A percentile compares a stretch with the other conserved stretches of the same genome.
Evolutionary conservation across 2,113 vertebrate species (phyloP).

Genomic region (Zeus faber): DNA sequence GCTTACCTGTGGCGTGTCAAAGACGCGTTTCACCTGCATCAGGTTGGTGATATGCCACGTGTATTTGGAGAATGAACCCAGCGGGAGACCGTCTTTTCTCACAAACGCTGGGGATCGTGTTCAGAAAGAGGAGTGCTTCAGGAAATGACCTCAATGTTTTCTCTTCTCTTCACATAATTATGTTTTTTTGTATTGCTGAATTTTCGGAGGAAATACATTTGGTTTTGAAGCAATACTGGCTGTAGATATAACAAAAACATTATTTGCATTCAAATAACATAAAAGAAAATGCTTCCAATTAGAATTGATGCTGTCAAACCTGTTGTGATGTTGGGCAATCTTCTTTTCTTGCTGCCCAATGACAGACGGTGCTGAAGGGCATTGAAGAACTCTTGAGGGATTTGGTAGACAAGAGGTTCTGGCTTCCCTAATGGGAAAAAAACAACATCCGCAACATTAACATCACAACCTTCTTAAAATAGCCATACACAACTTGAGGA

Average conservation of each 20-base stretch:
- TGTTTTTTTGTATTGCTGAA: not conserved
- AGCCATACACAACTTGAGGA: no score
- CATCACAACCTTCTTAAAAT: no score
- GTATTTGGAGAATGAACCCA: conserved; percentile 87
- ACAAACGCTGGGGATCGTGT: conserved; percentile 75
- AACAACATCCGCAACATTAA: no score
- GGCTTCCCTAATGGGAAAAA: conserved; percentile 78
- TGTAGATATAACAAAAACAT: not conserved
- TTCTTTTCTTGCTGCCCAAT: conserved; percentile 84
- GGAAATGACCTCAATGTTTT: not conserved
- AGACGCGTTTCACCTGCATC: conserved; percentile 88
- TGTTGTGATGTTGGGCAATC: conserved; percentile 89
- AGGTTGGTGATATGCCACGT: conserved; percentile 90
- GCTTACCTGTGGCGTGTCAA: conserved; percentile 88
- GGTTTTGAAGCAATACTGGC: not conserved
- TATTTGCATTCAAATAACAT: not conserved
- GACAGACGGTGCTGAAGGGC: conserved; percentile 88
- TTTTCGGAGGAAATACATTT: not conserved
- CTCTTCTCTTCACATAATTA: not conserved
- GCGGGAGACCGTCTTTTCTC: conserved; percentile 80
- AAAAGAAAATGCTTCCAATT: not conserved
- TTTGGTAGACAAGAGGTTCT: conserved; percentile 86
- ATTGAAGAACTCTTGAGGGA: conserved; percentile 90
- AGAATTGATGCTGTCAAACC: conserved; percentile 59
- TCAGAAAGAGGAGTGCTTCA: conserved; percentile 12